Percentiles rank a stretch among this genome's conserved stretches.
Conservation (phyloP, 2,888 invertebrate genomes). For the Lepidonotus clava region DNA sequence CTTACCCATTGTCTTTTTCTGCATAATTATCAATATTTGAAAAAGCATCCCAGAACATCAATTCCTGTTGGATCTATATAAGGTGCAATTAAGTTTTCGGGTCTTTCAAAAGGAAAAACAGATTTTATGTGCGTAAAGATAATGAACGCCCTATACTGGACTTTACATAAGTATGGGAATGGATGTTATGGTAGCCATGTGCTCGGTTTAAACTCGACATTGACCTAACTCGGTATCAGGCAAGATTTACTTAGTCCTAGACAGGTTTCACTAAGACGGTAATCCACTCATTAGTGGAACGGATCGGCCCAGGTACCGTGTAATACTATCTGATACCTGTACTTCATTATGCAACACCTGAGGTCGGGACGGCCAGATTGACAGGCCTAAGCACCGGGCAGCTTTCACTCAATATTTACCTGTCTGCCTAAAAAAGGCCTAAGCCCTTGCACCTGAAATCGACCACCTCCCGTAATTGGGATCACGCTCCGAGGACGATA, state of each 20-base stretch:
- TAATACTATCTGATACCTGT: conserved; percentile 33
- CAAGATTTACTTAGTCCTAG: conserved; percentile 21
- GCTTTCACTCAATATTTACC: conserved; percentile 5
- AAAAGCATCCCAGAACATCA: too few species aligned
- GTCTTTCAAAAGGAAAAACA: too few species aligned
- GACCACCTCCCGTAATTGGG: conserved; percentile 26
- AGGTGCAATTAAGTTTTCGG: too few species aligned
- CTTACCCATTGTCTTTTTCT: too few species aligned
- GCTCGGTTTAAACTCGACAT: too few species aligned
- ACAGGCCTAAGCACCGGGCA: not conserved
- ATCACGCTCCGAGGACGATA: not conserved
- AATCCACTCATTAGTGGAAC: conserved; percentile 54
- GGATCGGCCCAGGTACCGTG: conserved; percentile 32
- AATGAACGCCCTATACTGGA: too few species aligned
- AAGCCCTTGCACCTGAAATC: conserved; percentile 39
- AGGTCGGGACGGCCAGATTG: not conserved
- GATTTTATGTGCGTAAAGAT: too few species aligned
- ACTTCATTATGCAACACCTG: not conserved
- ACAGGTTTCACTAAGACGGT: not conserved
- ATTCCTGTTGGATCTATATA: too few species aligned
- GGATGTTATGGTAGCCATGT: too few species aligned
- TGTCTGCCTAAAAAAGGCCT: not conserved
- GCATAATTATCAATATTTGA: too few species aligned
- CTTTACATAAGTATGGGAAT: too few species aligned
- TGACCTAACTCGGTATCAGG: too few species aligned